Conservation (phyloP, 2,113 vertebrate species). For the Aegotheles bennettii region DNA sequence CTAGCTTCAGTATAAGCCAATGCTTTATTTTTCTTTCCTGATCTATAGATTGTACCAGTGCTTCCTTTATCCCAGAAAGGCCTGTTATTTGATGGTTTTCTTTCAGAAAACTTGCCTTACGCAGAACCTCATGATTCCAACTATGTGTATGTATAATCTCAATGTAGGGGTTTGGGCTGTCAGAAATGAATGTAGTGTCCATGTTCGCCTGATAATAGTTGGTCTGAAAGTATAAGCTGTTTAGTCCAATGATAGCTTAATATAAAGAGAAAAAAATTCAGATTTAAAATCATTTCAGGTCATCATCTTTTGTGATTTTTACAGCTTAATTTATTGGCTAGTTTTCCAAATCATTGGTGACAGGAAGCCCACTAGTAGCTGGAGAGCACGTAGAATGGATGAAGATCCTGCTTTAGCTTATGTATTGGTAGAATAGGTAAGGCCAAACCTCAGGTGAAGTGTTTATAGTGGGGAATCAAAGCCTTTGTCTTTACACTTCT, state of each 20-base stretch:
- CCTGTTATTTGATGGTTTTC: not conserved
- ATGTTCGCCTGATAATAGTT: not conserved
- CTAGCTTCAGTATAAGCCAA: not conserved
- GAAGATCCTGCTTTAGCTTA: not conserved
- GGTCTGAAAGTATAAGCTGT: not conserved
- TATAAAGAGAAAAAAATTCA: not conserved
- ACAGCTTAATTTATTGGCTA: not conserved
- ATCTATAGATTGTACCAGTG: not conserved
- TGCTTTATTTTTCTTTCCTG: not conserved
- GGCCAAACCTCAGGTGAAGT: not conserved
- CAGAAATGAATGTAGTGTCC: not conserved
- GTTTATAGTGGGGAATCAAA: not conserved
- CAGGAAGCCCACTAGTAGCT: not conserved
- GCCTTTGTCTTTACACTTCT: not conserved
- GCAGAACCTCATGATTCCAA: not conserved
- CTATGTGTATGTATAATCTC: not conserved
- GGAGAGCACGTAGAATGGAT: not conserved
- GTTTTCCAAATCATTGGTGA: not conserved
- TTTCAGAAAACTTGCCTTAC: not conserved
- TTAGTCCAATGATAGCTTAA: not conserved
- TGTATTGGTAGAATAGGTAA: not conserved
- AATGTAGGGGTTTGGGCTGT: not conserved
- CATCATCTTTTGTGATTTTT: not conserved
- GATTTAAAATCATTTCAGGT: not conserved
- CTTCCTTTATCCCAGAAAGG: not conserved